Conservation (phyloP, 2,888 invertebrate genomes). For the Nemotelus pantherinus region DNA sequence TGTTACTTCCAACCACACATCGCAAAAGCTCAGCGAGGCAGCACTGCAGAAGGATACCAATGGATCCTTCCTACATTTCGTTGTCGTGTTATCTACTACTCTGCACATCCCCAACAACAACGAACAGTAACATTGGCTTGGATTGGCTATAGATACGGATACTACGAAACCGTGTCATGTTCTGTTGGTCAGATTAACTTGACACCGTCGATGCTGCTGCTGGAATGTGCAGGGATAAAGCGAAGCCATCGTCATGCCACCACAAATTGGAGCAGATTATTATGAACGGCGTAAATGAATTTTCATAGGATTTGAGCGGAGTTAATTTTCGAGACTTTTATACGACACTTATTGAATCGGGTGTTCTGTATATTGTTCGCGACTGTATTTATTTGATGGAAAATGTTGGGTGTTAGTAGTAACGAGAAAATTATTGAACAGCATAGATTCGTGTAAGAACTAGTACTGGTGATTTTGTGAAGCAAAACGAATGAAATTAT, state of each 20-base stretch:
- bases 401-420: too few relatives aligned
- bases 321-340: conserved; percentile 32
- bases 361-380: neutral
- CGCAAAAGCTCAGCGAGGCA: conserved; percentile 15
- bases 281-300: conserved; percentile 38
- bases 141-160: neutral
- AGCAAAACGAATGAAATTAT: too few relatives aligned
- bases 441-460: too few relatives aligned
- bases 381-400: too few relatives aligned
- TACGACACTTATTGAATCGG: conserved; percentile 17
- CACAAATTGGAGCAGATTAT: conserved; percentile 35
- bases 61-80: neutral
- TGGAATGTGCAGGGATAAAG: conserved; percentile 23
- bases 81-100: neutral
- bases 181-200: conserved; percentile 34
- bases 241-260: neutral
- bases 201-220: conserved; percentile 4
- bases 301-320: conserved; percentile 35
- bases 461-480: too few relatives aligned
- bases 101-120: neutral
- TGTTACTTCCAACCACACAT: conserved; percentile 10
- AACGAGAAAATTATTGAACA: too few relatives aligned
- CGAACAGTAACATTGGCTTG: neutral
- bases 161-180: neutral
- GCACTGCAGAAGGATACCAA: neutral